Evolutionary conservation across 2,888 invertebrate species (phyloP).

Genomic region (Pyrrhosoma nymphula): DNA sequence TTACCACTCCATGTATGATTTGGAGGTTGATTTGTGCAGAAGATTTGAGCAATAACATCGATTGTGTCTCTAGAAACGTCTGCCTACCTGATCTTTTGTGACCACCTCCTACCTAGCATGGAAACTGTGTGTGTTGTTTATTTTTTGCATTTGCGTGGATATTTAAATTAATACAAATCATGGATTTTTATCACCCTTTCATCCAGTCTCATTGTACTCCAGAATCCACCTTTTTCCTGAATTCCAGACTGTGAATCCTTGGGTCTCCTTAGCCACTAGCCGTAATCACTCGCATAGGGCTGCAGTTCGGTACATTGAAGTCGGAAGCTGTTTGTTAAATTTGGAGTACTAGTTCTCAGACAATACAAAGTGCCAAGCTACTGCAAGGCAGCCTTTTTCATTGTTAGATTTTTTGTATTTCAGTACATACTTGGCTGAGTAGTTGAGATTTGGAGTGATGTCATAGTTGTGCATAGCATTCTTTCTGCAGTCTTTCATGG

Average conservation of each 20-base stretch:
- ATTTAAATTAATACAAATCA: constrained; percentile 58
- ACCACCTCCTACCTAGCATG: constrained; percentile 59
- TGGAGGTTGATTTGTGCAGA: constrained; percentile 38
- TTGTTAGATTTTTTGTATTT: constrained; percentile 55
- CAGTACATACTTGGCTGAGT: constrained; percentile 40
- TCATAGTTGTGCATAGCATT: constrained; percentile 45
- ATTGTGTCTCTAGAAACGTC: constrained; percentile 49
- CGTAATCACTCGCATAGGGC: constrained; percentile 49
- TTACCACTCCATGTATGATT: neutral
- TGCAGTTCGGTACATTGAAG: constrained; percentile 42
- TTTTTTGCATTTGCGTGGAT: constrained; percentile 65
- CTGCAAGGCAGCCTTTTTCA: constrained; percentile 56
- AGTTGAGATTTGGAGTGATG: constrained; percentile 28
- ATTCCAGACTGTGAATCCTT: constrained; percentile 39
- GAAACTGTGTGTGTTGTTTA: constrained; percentile 30
- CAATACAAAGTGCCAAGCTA: constrained; percentile 65
- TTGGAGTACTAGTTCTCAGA: constrained; percentile 50
- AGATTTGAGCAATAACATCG: constrained; percentile 61
- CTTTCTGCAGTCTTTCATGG: constrained; percentile 55
- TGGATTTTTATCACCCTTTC: constrained; percentile 4
- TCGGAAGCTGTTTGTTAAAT: constrained; percentile 49
- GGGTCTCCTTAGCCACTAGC: constrained; percentile 61
- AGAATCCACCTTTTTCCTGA: neutral
- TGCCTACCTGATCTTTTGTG: constrained; percentile 52
- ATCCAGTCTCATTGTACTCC: constrained; percentile 55